Evolutionary conservation across 2,113 vertebrate species (phyloP).

Genomic region (human): GRCh38 chr5:11048001-11048500

Average conservation of each 20-base stretch:
- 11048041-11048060: too few species aligned
- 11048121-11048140: background rate
- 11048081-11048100: background rate
- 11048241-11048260: background rate
- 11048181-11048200: accelerated
- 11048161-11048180: background rate
- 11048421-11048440: background rate
- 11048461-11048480: background rate
- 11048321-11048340: background rate
- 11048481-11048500: background rate
- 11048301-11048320: background rate
- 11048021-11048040: background rate
- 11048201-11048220: too few species aligned
- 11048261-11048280: background rate
- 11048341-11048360: background rate
- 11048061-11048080: background rate
- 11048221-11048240: background rate
- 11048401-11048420: background rate
- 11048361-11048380: background rate
- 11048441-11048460: slow-evolving; percentile 36
- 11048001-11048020: background rate
- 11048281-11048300: background rate
- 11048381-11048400: background rate
- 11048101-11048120: background rate
- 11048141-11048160: background rate